These are phyloP conservation scores for Megaceryle alcyon DNA, from an alignment of 2,797 vertebrate genomes.

Conservation along the genomic window DNA sequence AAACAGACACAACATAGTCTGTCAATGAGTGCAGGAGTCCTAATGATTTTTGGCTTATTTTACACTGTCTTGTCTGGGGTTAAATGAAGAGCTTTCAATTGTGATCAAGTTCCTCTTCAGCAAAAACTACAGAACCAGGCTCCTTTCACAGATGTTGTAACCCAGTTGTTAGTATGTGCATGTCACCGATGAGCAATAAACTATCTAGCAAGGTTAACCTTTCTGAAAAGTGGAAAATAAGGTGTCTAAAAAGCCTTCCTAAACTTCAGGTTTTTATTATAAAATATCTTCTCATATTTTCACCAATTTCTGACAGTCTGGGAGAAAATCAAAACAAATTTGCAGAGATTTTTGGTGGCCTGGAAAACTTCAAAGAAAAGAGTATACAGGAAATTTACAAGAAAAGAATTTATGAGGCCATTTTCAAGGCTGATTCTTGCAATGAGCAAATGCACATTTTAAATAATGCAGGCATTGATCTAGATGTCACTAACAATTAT, in stretches of 20 bases:
- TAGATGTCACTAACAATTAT: conserved; percentile 3
- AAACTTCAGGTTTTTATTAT: neutral
- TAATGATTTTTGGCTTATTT: neutral
- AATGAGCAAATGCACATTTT: neutral
- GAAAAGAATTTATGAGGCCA: conserved; percentile 9
- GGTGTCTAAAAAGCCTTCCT: neutral
- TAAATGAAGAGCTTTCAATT: conserved; percentile 7
- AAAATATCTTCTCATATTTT: neutral
- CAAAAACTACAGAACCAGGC: neutral
- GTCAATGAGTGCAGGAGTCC: neutral
- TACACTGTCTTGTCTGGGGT: neutral
- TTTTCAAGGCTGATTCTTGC: conserved; percentile 28
- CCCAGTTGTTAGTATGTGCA: accelerated
- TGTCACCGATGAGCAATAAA: neutral
- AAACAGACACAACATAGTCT: neutral
- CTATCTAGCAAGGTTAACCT: neutral
- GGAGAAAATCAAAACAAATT: conserved; percentile 23
- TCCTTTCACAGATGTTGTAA: neutral
- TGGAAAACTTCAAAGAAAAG: conserved; percentile 32
- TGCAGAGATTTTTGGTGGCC: neutral
- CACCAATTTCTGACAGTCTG: neutral
- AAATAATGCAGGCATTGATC: conserved; percentile 30
- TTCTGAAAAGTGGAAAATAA: neutral
- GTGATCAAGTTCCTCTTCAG: neutral
- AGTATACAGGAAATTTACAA: neutral